Base-by-base conservation (phyloP, 1,140 invertebrate genomes). In the Heliconius hermathena region DNA sequence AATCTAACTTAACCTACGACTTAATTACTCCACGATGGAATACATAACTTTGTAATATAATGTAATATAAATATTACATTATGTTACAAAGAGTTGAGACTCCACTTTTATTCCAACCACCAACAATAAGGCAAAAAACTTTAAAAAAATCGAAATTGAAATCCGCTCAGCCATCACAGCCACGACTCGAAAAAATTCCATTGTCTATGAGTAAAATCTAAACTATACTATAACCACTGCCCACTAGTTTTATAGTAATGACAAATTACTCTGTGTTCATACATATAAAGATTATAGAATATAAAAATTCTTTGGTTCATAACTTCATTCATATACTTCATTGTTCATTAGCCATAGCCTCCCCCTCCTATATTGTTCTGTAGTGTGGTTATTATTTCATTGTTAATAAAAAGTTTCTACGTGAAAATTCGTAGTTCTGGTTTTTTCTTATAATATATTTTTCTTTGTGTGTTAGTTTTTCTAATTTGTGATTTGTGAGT, bases 311-410 rank as follows among this genome's bases (percentile, higher is more conserved):
- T 16, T 46, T 13, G 11, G 41, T 46, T 46, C 13, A 4, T 46
- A 46, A 46, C 5, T 18, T 52, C 16, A 57, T 57, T n/a, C n/a
- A 8, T 8, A 8, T 20, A n/a, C n/a, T 57, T 26, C 22, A 66
- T 66, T 66, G 60, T 66, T 66, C 60, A 66, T 66, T 66, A 26
- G 54, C 54, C n/a, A n/a, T 57, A 57, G 20, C 54, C 26, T 66
- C 9, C 60, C 41, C 41, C 60, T 16, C 22, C 9, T 26, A 4
- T 66, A 66, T 66, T 66, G 5, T 66, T 26, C 57, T 66, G 8
- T 22, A 29, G 60, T 66, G 26, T 66, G 60, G n/a, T 66, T 66
- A 16, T 66, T 26, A 66, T 66, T 66, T 66, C 22, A 66, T 66
- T 66, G 60, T 66, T 26, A 57, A 66, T 66, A 66, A 66, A 66